These are phyloP conservation scores for Eutrigla gurnardus DNA, from an alignment of 2,797 vertebrate species.

Conservation along the genomic window DNA sequence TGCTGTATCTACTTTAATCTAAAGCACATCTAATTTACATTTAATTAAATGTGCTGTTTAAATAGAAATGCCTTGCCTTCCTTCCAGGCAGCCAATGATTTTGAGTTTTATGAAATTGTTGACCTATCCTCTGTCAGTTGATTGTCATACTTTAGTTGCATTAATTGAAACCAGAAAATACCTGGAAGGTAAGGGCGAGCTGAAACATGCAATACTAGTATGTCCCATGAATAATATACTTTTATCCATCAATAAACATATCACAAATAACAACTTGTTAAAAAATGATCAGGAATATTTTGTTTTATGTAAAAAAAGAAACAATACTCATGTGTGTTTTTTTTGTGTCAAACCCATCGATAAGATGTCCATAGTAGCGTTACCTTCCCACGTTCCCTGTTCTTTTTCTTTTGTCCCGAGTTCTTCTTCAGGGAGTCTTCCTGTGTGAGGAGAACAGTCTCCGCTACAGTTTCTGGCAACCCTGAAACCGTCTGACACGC, in stretches of 20 bases:
- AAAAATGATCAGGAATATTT: slow-evolving; percentile 3
- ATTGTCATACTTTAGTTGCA: background rate
- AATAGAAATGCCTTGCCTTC: background rate
- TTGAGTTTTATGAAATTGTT: background rate
- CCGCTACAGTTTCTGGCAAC: slow-evolving; percentile 62
- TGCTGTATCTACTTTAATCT: background rate
- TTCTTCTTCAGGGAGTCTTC: slow-evolving; percentile 76
- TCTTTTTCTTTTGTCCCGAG: slow-evolving; percentile 80
- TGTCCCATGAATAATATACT: slow-evolving; percentile 18
- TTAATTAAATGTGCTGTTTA: background rate
- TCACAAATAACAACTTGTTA: slow-evolving; percentile 11
- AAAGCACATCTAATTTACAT: background rate
- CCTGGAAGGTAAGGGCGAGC: slow-evolving; percentile 2
- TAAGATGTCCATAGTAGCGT: slow-evolving; percentile 2
- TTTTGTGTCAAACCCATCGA: background rate
- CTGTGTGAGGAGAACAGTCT: slow-evolving; percentile 67
- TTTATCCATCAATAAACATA: slow-evolving; percentile 21
- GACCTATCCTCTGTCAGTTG: background rate
- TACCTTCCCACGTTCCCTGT: slow-evolving; percentile 84
- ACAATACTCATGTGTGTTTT: slow-evolving; percentile 5
- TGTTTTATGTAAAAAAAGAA: slow-evolving; percentile 7
- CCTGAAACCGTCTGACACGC: slow-evolving; percentile 69
- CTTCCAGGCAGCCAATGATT: slow-evolving; percentile 9
- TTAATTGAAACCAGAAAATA: background rate
- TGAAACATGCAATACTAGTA: slow-evolving; percentile 48